Evolutionary conservation across 2,797 vertebrate genomes (phyloP).

Genomic region (Dicrostonyx torquatus): DNA sequence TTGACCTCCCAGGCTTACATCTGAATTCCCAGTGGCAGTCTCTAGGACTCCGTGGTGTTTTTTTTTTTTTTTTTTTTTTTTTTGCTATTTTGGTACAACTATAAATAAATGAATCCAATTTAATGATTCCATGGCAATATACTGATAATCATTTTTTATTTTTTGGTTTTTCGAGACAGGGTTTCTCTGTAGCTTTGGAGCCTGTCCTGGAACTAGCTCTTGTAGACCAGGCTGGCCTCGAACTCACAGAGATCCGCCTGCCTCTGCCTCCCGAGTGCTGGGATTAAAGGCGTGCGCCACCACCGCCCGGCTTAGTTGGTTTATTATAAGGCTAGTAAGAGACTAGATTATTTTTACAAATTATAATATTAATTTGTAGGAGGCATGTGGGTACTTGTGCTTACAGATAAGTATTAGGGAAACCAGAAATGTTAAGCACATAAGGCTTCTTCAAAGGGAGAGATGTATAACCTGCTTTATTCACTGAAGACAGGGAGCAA

Average conservation of each 20-base stretch:
- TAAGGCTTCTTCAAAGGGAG: background rate
- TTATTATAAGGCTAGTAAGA: background rate
- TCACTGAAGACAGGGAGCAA: background rate
- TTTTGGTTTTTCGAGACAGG: too few relatives aligned
- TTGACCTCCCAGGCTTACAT: background rate
- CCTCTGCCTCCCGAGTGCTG: too few relatives aligned
- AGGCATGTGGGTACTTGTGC: background rate
- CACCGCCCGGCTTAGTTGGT: background rate
- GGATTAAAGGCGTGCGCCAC: too few relatives aligned
- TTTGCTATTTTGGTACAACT: background rate
- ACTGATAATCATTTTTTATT: background rate
- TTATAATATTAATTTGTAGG: background rate
- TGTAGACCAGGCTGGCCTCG: too few relatives aligned
- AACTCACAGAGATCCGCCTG: too few relatives aligned
- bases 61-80: background rate
- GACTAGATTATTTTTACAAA: constrained; percentile 11
- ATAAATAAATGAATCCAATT: background rate
- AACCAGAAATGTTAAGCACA: background rate
- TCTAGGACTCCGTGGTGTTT: background rate
- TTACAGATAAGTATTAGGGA: background rate
- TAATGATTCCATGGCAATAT: background rate
- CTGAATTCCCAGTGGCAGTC: background rate
- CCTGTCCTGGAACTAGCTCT: too few relatives aligned
- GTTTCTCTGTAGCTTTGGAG: too few relatives aligned
- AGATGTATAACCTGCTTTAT: background rate